Evolutionary conservation across 2,797 vertebrate species (phyloP), one percentile per base, ranked within the genome.

Genomic region (Alosa sapidissima): DNA sequence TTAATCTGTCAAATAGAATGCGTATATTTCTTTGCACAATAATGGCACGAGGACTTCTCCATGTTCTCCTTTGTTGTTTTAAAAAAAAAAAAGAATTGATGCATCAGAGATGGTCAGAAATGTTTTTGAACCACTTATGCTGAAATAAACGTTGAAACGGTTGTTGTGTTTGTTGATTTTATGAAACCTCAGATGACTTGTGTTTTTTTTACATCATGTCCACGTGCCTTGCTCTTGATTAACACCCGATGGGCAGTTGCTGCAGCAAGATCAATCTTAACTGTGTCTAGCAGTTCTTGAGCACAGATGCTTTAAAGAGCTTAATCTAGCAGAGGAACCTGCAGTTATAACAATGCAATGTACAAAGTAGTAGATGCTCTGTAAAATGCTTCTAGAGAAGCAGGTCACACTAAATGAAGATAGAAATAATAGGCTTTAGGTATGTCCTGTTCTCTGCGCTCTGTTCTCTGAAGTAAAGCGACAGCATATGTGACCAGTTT

Each of bases 71-170:
- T 91, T 92, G 82, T 92, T 93, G 90, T 92, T 92, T 91, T 88
- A 90, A 88, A 92, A 75, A 36, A 91, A 88, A 92, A 65, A 28
- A 65, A 45, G 36, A 33, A 78, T 19, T 86, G 81, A 86, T 92
- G 89, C 88, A 90, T 89, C 91, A 89, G 89, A 91, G 93, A 90
- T 90, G 88, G 91, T 92, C 90, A 92, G 90, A 93, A 89, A 89
- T 93, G 92, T 94, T 94, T 93, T 89, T 93, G 91, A 93, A 93
- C 88, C 92, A 94, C 94, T 93, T 93, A 91, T 93, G 91, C 91
- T 93, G 92, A 94, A 96, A 95, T 95, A 95, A 96, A 95, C 86
- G 89, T 89, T 92, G 89, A 93, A 94, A 93, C 91, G 86, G 0
- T 85, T 81, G 81, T 45, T 78, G 41, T n/a, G 5, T 6, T 21